phyloP scores from a whole-genome alignment of 2,797 vertebrate genomes.

The Acanthornis magna region DNA sequence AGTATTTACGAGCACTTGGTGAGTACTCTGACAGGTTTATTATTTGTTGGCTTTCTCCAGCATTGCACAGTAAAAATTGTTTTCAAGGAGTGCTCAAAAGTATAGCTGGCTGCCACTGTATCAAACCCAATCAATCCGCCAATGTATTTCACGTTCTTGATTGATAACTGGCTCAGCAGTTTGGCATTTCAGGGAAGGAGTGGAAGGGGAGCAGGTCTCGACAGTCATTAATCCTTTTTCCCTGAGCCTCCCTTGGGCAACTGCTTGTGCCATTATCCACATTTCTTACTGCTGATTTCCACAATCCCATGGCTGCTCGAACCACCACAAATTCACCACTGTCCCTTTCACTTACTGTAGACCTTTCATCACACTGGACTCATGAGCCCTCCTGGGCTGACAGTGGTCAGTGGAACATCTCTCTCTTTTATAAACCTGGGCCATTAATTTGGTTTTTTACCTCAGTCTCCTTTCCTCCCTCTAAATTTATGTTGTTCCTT shows the following conservation, averaged over 20 bases:
- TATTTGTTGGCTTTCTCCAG: constrained; percentile 81
- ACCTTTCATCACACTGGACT: constrained; percentile 36
- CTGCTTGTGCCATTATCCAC: constrained; percentile 54
- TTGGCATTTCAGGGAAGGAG: constrained; percentile 69
- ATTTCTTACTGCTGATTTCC: constrained; percentile 61
- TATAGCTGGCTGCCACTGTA: constrained; percentile 71
- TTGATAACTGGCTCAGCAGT: constrained; percentile 70
- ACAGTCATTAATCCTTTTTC: constrained; percentile 71
- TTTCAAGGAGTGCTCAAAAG: constrained; percentile 75
- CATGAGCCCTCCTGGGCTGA: constrained; percentile 11
- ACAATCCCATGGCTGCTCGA: constrained; percentile 1
- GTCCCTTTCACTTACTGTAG: not conserved
- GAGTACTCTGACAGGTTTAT: constrained; percentile 77
- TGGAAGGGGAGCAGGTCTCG: constrained; percentile 45
- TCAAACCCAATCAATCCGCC: constrained; percentile 70
- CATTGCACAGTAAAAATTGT: constrained; percentile 79
- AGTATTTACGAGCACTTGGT: constrained; percentile 75
- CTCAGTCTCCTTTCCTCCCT: not conserved
- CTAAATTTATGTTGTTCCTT: not conserved
- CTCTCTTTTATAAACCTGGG: not conserved
- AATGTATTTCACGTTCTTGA: constrained; percentile 72
- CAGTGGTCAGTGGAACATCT: constrained; percentile 20
- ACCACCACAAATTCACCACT: constrained; percentile 12
- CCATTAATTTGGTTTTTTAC: constrained; percentile 35
- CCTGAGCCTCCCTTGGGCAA: constrained; percentile 38